phyloP scores from a whole-genome alignment of 2,888 invertebrate genomes.

The Drosophila atroscutellata region DNA sequence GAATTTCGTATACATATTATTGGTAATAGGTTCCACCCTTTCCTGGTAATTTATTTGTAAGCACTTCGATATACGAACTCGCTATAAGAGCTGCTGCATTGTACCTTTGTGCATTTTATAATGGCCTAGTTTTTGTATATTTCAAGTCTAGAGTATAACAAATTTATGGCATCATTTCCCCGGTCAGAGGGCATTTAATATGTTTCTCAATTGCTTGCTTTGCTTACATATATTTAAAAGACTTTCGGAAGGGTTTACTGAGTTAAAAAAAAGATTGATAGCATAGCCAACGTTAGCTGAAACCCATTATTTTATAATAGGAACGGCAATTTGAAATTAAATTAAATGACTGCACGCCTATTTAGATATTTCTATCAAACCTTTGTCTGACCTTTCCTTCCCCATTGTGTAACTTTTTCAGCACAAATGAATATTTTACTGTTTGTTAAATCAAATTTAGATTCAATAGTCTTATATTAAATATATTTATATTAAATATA shows the following conservation, averaged over 20 bases:
- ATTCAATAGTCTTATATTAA: not conserved
- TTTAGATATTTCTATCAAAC: too few relatives aligned
- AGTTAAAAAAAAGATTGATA: not conserved
- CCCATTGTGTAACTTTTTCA: not conserved
- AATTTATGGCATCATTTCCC: slow-evolving; percentile 24
- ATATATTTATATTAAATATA: not conserved
- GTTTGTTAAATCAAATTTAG: not conserved
- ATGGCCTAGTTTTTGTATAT: slow-evolving; percentile 1
- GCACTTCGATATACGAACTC: slow-evolving; percentile 4
- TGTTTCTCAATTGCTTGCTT: slow-evolving; percentile 10
- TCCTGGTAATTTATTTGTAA: slow-evolving; percentile 42
- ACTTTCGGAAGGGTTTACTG: not conserved
- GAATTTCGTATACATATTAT: slow-evolving; percentile 9
- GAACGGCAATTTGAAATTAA: not conserved
- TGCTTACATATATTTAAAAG: not conserved
- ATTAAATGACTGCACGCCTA: not conserved
- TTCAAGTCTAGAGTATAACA: not conserved
- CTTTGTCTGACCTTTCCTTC: not conserved
- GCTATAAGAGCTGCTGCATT: slow-evolving; percentile 16
- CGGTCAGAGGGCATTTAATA: slow-evolving; percentile 13
- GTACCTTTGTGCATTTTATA: slow-evolving; percentile 7
- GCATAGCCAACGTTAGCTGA: not conserved
- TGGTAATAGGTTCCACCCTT: not conserved
- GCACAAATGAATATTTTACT: not conserved
- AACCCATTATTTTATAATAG: not conserved